Conservation (phyloP, 2,888 invertebrate genomes). For the Drosophila peninsularis region DNA sequence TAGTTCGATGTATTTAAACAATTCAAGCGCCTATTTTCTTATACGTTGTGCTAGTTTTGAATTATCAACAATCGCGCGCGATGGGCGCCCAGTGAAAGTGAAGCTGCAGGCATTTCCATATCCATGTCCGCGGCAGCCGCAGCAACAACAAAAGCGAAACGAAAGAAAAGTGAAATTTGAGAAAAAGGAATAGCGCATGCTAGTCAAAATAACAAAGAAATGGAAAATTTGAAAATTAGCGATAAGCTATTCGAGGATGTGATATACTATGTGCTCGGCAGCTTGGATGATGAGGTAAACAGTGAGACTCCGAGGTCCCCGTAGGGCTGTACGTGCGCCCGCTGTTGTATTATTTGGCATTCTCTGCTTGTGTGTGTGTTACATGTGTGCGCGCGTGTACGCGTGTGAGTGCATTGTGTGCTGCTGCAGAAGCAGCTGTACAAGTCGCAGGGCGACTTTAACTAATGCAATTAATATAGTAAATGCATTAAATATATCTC, state of each 20-base stretch:
- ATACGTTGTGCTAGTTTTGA: constrained; percentile 32
- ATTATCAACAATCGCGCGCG: constrained; percentile 12
- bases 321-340: constrained; percentile 34
- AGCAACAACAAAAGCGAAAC: constrained; percentile 71
- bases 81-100: constrained; percentile 35
- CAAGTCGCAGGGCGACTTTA: constrained; percentile 18
- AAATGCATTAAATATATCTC: not conserved
- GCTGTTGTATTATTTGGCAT: constrained; percentile 46
- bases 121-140: constrained; percentile 55
- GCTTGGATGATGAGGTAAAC: constrained; percentile 89
- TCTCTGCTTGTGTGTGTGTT: constrained; percentile 10
- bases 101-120: constrained; percentile 50
- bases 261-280: constrained; percentile 93
- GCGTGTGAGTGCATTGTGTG: constrained; percentile 14
- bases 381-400: constrained; percentile 20
- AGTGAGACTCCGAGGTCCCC: not conserved
- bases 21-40: constrained; percentile 44
- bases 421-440: constrained; percentile 49
- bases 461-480: constrained; percentile 12
- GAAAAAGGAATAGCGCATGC: constrained; percentile 47
- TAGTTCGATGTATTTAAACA: constrained; percentile 50
- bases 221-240: constrained; percentile 83
- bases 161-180: constrained; percentile 69
- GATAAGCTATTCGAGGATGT: constrained; percentile 91
- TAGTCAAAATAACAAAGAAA: constrained; percentile 45